A percentile compares a stretch with the other conserved stretches of the same genome.
Conservation (phyloP, 2,797 vertebrate species). For the Petrocephalus sullivani region DNA sequence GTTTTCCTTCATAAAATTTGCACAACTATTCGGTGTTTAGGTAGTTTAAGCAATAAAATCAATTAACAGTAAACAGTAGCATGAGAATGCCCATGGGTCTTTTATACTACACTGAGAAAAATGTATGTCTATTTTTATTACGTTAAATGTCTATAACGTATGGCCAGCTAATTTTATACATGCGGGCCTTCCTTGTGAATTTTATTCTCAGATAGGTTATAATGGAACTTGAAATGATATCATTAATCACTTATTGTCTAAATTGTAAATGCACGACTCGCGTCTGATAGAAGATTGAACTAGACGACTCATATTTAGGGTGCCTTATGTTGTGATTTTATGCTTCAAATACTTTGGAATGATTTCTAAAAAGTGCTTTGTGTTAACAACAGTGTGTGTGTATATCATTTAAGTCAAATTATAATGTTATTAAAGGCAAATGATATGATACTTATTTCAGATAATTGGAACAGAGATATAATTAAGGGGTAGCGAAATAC, state of each 20-base stretch:
- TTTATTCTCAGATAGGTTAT: conserved; percentile 44
- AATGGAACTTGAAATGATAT: conserved; percentile 45
- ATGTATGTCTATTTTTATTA: conserved; percentile 56
- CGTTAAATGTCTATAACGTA: conserved; percentile 44
- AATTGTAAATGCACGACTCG: conserved; percentile 35
- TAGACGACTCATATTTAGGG: conserved; percentile 27
- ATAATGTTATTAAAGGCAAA: background rate
- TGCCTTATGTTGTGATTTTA: conserved; percentile 42
- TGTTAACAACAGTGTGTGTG: conserved; percentile 30
- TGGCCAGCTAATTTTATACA: conserved; percentile 29
- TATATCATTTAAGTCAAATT: background rate
- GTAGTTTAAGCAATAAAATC: background rate
- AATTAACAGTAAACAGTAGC: conserved; percentile 19
- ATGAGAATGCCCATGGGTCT: conserved; percentile 44
- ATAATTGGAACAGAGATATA: background rate
- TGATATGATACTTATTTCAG: background rate
- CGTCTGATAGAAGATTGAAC: conserved; percentile 45
- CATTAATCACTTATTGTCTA: conserved; percentile 57
- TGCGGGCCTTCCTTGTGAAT: conserved; percentile 36
- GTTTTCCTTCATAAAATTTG: background rate
- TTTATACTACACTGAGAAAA: conserved; percentile 54
- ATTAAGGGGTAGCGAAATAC: background rate
- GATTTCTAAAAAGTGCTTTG: conserved; percentile 42
- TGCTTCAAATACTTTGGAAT: conserved; percentile 39
- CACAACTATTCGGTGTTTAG: background rate